Evolutionary conservation across 1,140 invertebrate species (phyloP).

Genomic region (Campodea augens): DNA sequence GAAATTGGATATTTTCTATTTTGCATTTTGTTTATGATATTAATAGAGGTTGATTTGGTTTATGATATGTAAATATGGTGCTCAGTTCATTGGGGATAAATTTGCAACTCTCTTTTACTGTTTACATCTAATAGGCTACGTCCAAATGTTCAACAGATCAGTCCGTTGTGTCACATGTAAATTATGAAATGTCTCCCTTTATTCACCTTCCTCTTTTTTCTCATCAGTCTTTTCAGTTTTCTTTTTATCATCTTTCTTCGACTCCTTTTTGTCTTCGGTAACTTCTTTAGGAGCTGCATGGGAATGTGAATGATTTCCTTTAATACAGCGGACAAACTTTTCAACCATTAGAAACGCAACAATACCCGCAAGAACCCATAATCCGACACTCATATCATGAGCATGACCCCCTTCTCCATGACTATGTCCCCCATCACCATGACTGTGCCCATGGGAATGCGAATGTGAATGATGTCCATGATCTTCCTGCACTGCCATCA

Average conservation of each 20-base stretch:
- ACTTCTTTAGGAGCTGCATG: slow-evolving; percentile 27
- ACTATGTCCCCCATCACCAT: slow-evolving; percentile 26
- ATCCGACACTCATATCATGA: slow-evolving; percentile 68
- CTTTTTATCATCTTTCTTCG: slow-evolving; percentile 13
- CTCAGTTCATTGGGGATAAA: too few relatives aligned
- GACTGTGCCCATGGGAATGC: slow-evolving; percentile 32
- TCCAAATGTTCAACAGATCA: too few relatives aligned
- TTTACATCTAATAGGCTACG: too few relatives aligned
- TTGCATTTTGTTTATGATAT: too few relatives aligned
- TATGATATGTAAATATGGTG: too few relatives aligned
- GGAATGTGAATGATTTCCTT: slow-evolving; percentile 51
- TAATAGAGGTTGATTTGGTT: too few relatives aligned
- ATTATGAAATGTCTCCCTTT: slow-evolving; percentile 18
- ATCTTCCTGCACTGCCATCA: slow-evolving; percentile 31
- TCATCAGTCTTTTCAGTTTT: slow-evolving; percentile 25
- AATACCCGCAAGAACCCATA: slow-evolving; percentile 79
- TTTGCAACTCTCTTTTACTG: too few relatives aligned
- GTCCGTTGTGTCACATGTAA: too few relatives aligned
- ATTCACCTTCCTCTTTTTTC: slow-evolving; percentile 24
- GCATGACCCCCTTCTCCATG: slow-evolving; percentile 24
- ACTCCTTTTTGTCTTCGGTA: slow-evolving; percentile 11
- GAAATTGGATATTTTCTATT: too few relatives aligned
- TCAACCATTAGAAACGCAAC: slow-evolving; percentile 79
- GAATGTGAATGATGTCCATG: slow-evolving; percentile 25
- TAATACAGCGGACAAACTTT: slow-evolving; percentile 76